Base-by-base conservation (phyloP, 2,113 vertebrate species). In the Marcusenius ussheri region DNA sequence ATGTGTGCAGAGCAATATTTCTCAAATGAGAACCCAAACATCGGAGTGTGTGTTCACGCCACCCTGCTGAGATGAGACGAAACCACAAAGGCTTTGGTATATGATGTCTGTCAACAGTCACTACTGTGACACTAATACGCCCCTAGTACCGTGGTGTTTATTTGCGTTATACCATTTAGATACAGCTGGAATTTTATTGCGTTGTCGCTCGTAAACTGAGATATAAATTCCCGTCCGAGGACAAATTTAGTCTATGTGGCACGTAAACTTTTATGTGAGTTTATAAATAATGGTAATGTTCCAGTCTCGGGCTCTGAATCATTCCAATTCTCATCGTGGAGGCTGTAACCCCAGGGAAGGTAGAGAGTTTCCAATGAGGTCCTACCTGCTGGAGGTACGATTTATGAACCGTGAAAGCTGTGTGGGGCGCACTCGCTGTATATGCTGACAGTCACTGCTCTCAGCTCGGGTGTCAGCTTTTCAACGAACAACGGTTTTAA, bases 221-320 rank as follows among this genome's bases (percentile, higher is more conserved):
- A 86, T 51, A 49, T 50, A 86, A 88, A 56, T 58, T 88, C n/a
- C 46, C 15, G 51, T 56, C 17, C 19, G 51, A 56, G 51, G 51
- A 66, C 87, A 62, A 62, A 88, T 45, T 42, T 42, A 46, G 51
- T 66, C 17, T 56, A 50, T 15, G 85, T 51, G 85, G n/a, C 85
- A 47, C 50, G n/a, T 87, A 88, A 88, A 66, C 15, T 35, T 88
- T 88, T 62, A 62, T 88, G 56, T 88, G 51, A 27, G 87, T 19
- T 42, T 66, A 62, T 88, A 62, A 88, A 88, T 88, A 88, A 88
- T 66, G 39, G 39, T 62, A n/a, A 88, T 45, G 42, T 9, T 7
- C 45, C 51, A 19, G 39, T n/a, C 39, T 35, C 10, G 56, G 35
- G 35, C 31, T 3, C 10, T n/a, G 39, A 17, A 42, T 88, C 35